Evolutionary conservation across 2,113 vertebrate species (phyloP).

Genomic region (Cepphus grylle): DNA sequence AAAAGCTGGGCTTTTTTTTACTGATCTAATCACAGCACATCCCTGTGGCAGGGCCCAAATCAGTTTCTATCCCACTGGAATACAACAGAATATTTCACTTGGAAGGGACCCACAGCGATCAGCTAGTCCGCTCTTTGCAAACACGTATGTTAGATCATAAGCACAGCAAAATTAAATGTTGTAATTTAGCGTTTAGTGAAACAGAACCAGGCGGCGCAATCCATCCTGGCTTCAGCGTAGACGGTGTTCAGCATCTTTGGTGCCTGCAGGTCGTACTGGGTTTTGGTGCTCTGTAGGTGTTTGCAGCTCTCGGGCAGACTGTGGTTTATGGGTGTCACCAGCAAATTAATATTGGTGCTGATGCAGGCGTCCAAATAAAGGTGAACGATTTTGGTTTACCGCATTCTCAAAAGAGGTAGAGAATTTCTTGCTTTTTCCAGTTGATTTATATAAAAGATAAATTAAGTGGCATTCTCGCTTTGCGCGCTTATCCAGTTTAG

Average conservation of each 20-base stretch:
- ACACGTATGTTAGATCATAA: rapidly evolving
- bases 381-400: background rate
- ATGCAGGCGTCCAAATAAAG: background rate
- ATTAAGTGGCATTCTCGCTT: background rate
- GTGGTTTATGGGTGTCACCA: background rate
- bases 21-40: background rate
- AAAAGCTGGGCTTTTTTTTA: background rate
- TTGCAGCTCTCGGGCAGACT: background rate
- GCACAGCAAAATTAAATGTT: background rate
- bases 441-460: constrained; percentile 3
- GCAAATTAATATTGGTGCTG: background rate
- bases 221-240: background rate
- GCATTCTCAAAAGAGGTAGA: background rate
- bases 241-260: background rate
- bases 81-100: background rate
- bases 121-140: background rate
- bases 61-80: background rate
- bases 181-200: background rate
- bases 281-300: background rate
- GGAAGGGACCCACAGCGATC: no score
- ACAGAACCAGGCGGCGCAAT: background rate
- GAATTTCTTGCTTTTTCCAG: background rate
- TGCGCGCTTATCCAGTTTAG: background rate
- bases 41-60: background rate
- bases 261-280: background rate